These are phyloP conservation scores for Ophiodon elongatus DNA, from an alignment of 2,113 vertebrate species.

Conservation along the genomic window DNA sequence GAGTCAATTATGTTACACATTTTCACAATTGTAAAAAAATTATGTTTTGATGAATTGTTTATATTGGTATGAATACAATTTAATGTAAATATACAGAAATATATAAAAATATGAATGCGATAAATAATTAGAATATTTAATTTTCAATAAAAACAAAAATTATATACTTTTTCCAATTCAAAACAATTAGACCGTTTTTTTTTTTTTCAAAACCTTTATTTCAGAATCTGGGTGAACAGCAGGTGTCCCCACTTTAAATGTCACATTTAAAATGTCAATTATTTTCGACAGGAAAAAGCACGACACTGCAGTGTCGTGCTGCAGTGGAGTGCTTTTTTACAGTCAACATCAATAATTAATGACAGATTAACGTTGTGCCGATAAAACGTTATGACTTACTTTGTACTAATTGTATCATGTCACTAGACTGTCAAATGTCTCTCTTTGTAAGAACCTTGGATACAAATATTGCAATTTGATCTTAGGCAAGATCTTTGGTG, in stretches of 20 bases:
- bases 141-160: background rate
- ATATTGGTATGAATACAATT: background rate
- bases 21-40: background rate
- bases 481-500: too few relatives aligned
- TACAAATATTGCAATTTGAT: too few relatives aligned
- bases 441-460: too few relatives aligned
- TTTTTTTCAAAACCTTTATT: background rate
- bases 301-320: background rate
- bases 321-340: background rate
- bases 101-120: background rate
- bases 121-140: background rate
- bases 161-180: background rate
- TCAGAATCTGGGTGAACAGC: background rate
- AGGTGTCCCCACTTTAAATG: background rate
- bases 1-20: too few relatives aligned
- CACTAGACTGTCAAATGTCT: background rate
- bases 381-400: background rate
- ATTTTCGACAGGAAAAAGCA: background rate
- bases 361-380: background rate
- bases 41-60: background rate
- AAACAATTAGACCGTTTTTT: background rate
- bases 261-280: background rate
- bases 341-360: background rate
- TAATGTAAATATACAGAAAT: background rate
- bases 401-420: background rate